Evolutionary conservation across 2,113 vertebrate species (phyloP).

Genomic region (Cyanocitta stelleri): DNA sequence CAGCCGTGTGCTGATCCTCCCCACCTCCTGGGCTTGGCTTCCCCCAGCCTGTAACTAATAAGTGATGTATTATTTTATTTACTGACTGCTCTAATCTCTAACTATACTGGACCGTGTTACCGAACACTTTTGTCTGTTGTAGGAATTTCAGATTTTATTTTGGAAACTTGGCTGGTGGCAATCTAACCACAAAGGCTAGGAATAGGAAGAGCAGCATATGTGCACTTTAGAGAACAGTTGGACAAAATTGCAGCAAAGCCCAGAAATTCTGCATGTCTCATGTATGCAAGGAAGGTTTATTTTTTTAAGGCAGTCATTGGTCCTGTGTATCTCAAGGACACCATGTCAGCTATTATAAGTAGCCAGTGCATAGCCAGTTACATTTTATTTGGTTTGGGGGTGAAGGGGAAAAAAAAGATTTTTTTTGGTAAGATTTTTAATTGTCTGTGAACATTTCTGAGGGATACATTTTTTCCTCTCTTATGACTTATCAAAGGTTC

Average conservation of each 20-base stretch:
- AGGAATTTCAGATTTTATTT: slow-evolving; percentile 29
- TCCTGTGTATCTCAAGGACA: neutral
- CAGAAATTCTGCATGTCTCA: neutral
- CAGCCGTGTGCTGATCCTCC: neutral
- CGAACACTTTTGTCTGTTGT: neutral
- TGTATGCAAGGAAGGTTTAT: neutral
- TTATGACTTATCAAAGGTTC: neutral
- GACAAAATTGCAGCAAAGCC: neutral
- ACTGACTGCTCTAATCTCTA: neutral
- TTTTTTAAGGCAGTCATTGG: neutral
- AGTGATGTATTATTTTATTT: slow-evolving; percentile 37
- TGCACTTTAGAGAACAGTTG: neutral
- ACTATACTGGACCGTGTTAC: neutral
- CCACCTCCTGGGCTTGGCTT: neutral
- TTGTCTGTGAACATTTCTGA: neutral
- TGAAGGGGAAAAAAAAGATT: rapidly evolving
- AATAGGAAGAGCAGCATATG: neutral
- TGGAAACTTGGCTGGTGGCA: slow-evolving; percentile 43
- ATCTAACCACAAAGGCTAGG: slow-evolving; percentile 14
- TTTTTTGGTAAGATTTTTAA: neutral
- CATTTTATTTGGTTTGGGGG: neutral
- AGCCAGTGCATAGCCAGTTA: neutral
- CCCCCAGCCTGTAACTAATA: neutral
- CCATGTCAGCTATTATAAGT: neutral
- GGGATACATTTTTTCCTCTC: neutral